Base-by-base conservation (phyloP, 2,888 invertebrate genomes). In the Melanotus villosus region DNA sequence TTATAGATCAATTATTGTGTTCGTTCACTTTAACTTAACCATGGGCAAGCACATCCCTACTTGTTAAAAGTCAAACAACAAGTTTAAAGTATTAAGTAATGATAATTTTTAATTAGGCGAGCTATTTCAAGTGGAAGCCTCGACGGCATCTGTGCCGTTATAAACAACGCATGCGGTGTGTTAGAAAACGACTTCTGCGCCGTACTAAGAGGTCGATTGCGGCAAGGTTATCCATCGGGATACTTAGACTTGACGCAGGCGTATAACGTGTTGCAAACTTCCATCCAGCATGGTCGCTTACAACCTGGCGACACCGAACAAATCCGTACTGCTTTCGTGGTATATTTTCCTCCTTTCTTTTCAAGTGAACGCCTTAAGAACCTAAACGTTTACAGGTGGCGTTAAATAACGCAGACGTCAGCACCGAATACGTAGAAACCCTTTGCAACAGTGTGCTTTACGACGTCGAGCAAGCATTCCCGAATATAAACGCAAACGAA, bases 121-220 rank as follows among this genome's bases (percentile, higher is more conserved):
- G 93, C 96, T n/a, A 88, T 97, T 75, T 92, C 94, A 4, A 95
- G 94, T 75, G 93, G 94, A 80, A 97, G 95, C 81, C 90, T 98
- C 67, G 98, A 99, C 85, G 98, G 97, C 58, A 93, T 96, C 47
- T 99, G 99, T 87, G 98, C 96, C 1, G 95, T 97, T 77, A 91
- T 99, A 23, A 99, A 99, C 86, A 96, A 97, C 84, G 95, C 94
- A 2, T 92, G 93, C 77, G 89, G 94, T 0, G 90, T 94, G 71
- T 86, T 99, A 68, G 98, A 99, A 86, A 92, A 93, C 36, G 93
- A 93, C 78, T 94, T 93, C 82, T 90, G 92, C 32, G 90, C 89
- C 71, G 90, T 93, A 45, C 86, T 97, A 47, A 89, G 91, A 71
- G 87, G 89, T 32, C 90, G 92, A 62, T 86, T 98, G 45, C 90